Evolutionary conservation across 2,888 invertebrate genomes (phyloP), one percentile per base, ranked within the genome.

Genomic region (Octodonta nipae): DNA sequence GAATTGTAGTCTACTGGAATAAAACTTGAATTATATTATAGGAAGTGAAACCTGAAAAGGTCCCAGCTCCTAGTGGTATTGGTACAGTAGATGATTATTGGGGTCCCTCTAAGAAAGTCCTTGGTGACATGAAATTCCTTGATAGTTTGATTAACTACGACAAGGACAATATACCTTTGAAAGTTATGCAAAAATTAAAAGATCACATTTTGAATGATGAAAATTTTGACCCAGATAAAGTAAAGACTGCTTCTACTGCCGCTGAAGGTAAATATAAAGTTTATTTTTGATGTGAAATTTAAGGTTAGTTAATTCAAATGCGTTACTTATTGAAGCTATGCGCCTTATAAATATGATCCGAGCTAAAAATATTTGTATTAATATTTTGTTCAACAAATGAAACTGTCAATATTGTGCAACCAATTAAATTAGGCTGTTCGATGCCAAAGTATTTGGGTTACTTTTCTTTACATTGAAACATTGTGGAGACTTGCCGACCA

Each of bases 81-180:
- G 88, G 87, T 3, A 79, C 81, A 40, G 58, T 81, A 2, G 92
- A 93, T 43, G 95, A 95, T 55, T 95, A 77, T 54, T 95, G 95
- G 95, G 83, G 81, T 0, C 78, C 88, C 0, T 88, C 92, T 0
- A 80, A 88, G 52, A 82, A 84, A 55, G 60, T 89, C 11, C 66
- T 95, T 2, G 84, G 86, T 38, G 93, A 95, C 55, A 79, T 89
- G 44, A 89, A 85, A 55, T 95, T 96, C 56, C 62, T 96, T 33
- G 91, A 95, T 42, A 73, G 75, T 11, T 66, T 98, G 32, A 71
- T 88, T 22, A 73, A 78, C 47, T 96, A 80, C 49, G 92, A 95
- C 54, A 93, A 89, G 58, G 95, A 96, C 50, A 89, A 89, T 54
- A 92, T 96, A 43, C 76, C 84, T 0, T 75, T 80, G 1, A 58